Base-by-base conservation (phyloP, 2,888 invertebrate genomes). In the Calephelis perditalis region DNA sequence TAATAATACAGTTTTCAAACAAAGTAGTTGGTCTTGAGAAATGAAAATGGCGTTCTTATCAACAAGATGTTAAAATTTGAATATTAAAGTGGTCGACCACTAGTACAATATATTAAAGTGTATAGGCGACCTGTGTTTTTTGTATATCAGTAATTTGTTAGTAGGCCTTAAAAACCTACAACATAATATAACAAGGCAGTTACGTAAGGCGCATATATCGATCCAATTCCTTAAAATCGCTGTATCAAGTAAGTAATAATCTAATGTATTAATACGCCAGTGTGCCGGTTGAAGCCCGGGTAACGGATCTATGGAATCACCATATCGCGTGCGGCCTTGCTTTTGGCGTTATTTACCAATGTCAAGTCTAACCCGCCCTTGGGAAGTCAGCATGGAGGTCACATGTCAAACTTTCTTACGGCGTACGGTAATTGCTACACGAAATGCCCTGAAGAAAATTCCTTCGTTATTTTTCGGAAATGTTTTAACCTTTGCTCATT, bases 321-420 rank as follows among this genome's bases (percentile, higher is more conserved):
- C 59, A 62, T 59, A 62, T 62, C 56, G 62, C 62, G 62, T 62
- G 62, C 35, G 43, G 49, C 8, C 56, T 43, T 46, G 57, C 49
- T 45, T 52, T 59, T 59, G 62, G 55, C 55, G 57, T 47, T 43
- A 45, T 45, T 49, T 26, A 47, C 56, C 59, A 62, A 62, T 62
- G 62, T 62, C 59, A 62, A 62, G 62, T 57, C 57, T 15, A 60
- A 47, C 49, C 15, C 40, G 57, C 57, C 59, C 62, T 59, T 59
- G 56, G 11, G 49, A 59, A 62, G 59, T 54, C 59, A 54, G 56
- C 57, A 46, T 45, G 15, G 52, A 54, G 52, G 52, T 54, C 52
- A 54, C 35, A 46, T 56, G 45, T 44, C 26, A 15, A 58, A 36
- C 44, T 47, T 58, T 56, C 44, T 58, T 40, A 54, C 36, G n/a